Percentiles rank a stretch among this genome's conserved stretches.
Evolutionary conservation across 2,113 vertebrate genomes (phyloP).

Genomic region (human): DNA sequence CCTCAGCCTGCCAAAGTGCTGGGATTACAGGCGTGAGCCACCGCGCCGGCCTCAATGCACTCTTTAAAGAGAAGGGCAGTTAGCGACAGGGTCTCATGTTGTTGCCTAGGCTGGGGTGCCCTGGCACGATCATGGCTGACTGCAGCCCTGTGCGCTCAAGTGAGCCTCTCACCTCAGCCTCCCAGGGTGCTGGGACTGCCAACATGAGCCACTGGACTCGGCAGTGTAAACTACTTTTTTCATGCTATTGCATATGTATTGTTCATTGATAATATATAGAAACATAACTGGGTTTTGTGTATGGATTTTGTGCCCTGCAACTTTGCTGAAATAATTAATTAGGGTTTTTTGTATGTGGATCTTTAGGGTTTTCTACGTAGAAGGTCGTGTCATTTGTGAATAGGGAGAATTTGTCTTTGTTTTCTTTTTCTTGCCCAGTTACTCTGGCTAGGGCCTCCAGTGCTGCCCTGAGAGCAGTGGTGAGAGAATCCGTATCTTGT

Average conservation of each 20-base stretch:
- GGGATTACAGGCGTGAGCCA: no score
- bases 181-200: not conserved
- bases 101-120: not conserved
- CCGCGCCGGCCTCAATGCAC: no score
- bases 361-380: not conserved
- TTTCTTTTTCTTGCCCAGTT: not conserved
- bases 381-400: not conserved
- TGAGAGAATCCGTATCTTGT: not conserved
- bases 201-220: accelerated
- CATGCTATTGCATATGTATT: not conserved
- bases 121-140: no score
- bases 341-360: not conserved
- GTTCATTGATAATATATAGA: not conserved
- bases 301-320: not conserved
- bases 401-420: not conserved
- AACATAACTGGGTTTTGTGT: not conserved
- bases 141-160: not conserved
- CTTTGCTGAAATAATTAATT: not conserved
- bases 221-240: not conserved
- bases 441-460: not conserved
- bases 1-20: no score
- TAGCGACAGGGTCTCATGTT: no score
- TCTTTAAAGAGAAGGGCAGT: no score
- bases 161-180: not conserved
- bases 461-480: not conserved